Evolutionary conservation across 2,113 vertebrate species (phyloP), one percentile per base, ranked within the genome.

Genomic region (Nibea coibor): DNA sequence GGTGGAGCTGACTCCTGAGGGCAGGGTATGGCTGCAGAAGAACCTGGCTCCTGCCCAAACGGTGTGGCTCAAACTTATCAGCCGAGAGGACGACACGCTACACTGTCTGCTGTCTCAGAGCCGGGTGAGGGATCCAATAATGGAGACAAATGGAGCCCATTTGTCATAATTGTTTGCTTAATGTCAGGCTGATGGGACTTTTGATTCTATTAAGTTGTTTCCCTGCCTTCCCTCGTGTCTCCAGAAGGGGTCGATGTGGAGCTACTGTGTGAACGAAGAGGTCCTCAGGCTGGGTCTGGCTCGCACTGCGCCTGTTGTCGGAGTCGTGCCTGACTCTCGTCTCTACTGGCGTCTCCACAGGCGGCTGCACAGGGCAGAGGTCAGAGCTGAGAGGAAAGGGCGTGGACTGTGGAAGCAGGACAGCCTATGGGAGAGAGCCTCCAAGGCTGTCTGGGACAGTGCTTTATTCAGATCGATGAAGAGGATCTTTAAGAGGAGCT

Each of bases 41-140:
- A 94, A 96, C 74, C 70, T 99, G 57, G 89, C 82, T 56, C 94
- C 96, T 43, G 70, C 86, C 0, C 94, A 98, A 66, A 85, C 56
- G 0, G 81, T 99, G 1, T 97, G 98, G 98, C 95, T 99, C 65
- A 96, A 97, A 28, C 96, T 98, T 43, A 95, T 99, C 3, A 94
- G 94, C 62, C 95, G 95, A 80, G 94, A 99, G 31, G 89, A 95
- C 1, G 78, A 93, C 2, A 78, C 43, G 0, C 94, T 99, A 0
- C 91, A 97, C 77, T 99, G 98, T 93, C 90, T 97, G 28, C 94
- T 99, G 51, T 93, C 95, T 3, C 81, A 95, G 72, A 96, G 93
- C 61, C 96, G 91, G 95, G 98, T 98, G 90, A 95, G 90, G 51
- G 10, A 53, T 65, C 20, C 17, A 24, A 45, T 69, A n/a, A 35